phyloP scores from a whole-genome alignment of 2,888 invertebrate genomes.

The Megalurothrips usitatus region DNA sequence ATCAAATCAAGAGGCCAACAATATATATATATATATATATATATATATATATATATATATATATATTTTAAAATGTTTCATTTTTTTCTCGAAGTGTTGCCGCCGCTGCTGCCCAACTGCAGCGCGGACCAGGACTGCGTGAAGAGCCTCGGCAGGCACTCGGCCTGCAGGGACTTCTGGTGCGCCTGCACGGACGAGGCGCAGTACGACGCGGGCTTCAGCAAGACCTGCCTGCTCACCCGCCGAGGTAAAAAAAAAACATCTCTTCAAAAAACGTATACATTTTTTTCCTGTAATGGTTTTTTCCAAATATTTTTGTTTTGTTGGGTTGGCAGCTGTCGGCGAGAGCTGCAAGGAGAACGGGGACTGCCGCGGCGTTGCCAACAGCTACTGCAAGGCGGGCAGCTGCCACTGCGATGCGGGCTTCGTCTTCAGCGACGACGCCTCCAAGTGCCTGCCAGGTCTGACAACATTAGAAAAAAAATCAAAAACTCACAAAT shows the following conservation, averaged over 20 bases:
- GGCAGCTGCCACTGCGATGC: neutral
- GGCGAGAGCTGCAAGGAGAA: constrained; percentile 7
- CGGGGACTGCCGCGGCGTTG: neutral
- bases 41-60: too few species aligned
- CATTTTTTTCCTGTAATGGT: neutral
- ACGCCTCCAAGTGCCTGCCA: neutral
- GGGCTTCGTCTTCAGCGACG: constrained; percentile 7
- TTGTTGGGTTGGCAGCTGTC: neutral
- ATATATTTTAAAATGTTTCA: neutral
- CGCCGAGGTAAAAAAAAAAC: neutral
- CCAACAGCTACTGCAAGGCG: constrained; percentile 14
- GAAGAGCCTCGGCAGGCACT: neutral
- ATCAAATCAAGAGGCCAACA: too few species aligned
- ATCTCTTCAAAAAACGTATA: neutral
- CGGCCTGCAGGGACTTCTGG: neutral
- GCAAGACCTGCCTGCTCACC: neutral
- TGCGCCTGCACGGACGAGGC: constrained; percentile 6
- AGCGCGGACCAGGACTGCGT: neutral
- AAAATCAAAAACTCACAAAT: too few species aligned
- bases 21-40: too few species aligned
- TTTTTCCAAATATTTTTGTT: neutral
- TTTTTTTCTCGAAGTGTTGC: neutral
- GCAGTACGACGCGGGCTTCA: neutral
- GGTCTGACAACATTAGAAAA: neutral
- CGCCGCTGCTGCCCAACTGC: neutral